These are phyloP conservation scores for Motacilla alba DNA, from an alignment of 2,113 vertebrate genomes.

Conservation along the genomic window DNA sequence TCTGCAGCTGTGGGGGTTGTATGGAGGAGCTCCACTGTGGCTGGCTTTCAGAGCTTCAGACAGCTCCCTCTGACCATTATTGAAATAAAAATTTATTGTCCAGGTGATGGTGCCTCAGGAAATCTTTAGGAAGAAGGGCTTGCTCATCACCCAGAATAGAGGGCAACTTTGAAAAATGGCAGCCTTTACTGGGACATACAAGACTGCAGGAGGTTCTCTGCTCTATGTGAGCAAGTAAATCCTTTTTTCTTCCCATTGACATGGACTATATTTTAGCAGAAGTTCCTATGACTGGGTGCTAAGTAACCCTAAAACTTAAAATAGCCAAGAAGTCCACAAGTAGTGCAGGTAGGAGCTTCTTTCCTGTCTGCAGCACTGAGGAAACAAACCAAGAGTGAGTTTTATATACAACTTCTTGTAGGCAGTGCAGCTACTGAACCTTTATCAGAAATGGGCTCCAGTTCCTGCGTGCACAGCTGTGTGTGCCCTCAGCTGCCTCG, in stretches of 20 bases:
- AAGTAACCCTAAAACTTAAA: not conserved
- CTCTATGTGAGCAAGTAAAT: not conserved
- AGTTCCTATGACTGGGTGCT: not conserved
- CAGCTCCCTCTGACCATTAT: not conserved
- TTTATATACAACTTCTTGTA: fast-evolving
- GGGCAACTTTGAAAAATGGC: not conserved
- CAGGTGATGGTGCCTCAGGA: not conserved
- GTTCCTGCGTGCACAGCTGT: fast-evolving
- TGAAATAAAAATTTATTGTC: not conserved
- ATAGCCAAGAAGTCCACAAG: not conserved
- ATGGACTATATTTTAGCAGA: not conserved
- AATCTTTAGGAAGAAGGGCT: not conserved
- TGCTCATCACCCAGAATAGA: not conserved
- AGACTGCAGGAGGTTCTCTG: not conserved
- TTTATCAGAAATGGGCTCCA: not conserved
- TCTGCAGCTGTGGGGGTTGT: not conserved
- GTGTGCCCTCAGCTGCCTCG: fast-evolving
- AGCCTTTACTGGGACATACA: not conserved
- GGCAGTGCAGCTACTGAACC: not conserved
- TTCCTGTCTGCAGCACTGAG: not conserved
- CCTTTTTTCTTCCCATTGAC: not conserved
- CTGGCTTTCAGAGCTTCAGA: not conserved
- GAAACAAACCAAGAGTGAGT: fast-evolving
- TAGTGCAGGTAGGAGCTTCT: not conserved
- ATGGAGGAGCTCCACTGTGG: not conserved